Percentiles rank a stretch among this genome's conserved stretches.
Conservation (phyloP, 2,888 invertebrate species). For the Trichogramma evanescens region DNA sequence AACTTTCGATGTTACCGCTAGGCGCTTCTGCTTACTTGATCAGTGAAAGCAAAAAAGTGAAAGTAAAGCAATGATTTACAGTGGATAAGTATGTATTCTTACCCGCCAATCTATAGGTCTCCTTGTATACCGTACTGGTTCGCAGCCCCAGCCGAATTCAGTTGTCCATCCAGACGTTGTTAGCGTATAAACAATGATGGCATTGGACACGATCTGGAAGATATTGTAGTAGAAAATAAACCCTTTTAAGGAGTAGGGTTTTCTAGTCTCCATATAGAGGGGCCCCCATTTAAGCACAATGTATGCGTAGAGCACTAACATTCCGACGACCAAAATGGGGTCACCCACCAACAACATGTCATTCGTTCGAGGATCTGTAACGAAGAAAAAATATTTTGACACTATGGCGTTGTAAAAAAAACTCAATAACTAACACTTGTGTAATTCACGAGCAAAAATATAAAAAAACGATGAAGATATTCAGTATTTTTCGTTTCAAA, state of each 20-base stretch:
- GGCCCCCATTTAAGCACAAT: conserved; percentile 58
- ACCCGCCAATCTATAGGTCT: conserved; percentile 15
- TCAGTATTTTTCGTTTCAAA: no score
- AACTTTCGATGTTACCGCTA: neutral
- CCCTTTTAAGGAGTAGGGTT: conserved; percentile 60
- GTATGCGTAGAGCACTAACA: conserved; percentile 52
- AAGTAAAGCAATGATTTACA: neutral
- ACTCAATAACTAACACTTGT: no score
- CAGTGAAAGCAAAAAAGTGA: neutral
- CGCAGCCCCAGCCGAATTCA: conserved; percentile 56
- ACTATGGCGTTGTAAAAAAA: no score
- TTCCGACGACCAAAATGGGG: conserved; percentile 53
- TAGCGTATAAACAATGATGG: conserved; percentile 29
- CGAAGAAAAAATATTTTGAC: neutral
- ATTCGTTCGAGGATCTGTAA: conserved; percentile 56
- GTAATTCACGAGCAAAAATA: no score
- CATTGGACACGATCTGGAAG: conserved; percentile 51
- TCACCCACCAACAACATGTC: conserved; percentile 60
- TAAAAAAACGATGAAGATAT: no score
- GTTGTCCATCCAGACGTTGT: conserved; percentile 58
- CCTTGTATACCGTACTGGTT: conserved; percentile 56
- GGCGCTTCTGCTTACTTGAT: no score
- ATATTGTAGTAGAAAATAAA: conserved; percentile 71
- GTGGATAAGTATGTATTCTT: neutral
- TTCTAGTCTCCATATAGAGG: conserved; percentile 61